Conservation (phyloP, 1,140 invertebrate species). For the Listronotus bonariensis region DNA sequence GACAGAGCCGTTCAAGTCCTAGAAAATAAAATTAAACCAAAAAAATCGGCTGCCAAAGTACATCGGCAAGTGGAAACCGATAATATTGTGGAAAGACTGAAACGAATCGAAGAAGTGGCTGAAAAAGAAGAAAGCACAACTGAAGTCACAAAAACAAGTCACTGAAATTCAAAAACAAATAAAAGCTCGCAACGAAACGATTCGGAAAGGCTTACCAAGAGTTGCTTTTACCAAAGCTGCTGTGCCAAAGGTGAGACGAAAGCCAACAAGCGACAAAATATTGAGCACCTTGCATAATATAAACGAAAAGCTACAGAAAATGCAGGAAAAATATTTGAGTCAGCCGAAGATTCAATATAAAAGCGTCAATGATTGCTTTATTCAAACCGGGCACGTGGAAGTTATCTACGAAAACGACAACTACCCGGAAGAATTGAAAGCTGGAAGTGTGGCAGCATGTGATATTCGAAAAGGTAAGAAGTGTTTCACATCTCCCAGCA, state of each 20-base stretch:
- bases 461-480: neutral
- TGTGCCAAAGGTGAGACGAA: neutral
- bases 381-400: conserved; percentile 32
- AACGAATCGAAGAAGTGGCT: conserved; percentile 3
- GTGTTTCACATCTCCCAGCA: no score
- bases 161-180: conserved; percentile 4
- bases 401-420: conserved; percentile 30
- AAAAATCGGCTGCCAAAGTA: conserved; percentile 10
- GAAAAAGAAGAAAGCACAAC: conserved; percentile 2
- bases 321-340: conserved; percentile 42
- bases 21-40: conserved; percentile 28
- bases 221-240: neutral
- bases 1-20: conserved; percentile 16
- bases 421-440: conserved; percentile 20
- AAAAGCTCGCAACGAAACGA: conserved; percentile 5
- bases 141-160: neutral
- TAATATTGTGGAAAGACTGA: conserved; percentile 12
- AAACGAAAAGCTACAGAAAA: conserved; percentile 24
- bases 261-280: conserved; percentile 3
- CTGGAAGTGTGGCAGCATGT: neutral
- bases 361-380: conserved; percentile 36
- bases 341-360: conserved; percentile 33
- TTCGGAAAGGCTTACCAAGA: conserved; percentile 4
- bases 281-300: conserved; percentile 8
- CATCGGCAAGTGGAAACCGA: conserved; percentile 17